These are phyloP conservation scores for Hypocryptadius cinnamomeus DNA, from an alignment of 2,113 vertebrate genomes.

Conservation along the genomic window DNA sequence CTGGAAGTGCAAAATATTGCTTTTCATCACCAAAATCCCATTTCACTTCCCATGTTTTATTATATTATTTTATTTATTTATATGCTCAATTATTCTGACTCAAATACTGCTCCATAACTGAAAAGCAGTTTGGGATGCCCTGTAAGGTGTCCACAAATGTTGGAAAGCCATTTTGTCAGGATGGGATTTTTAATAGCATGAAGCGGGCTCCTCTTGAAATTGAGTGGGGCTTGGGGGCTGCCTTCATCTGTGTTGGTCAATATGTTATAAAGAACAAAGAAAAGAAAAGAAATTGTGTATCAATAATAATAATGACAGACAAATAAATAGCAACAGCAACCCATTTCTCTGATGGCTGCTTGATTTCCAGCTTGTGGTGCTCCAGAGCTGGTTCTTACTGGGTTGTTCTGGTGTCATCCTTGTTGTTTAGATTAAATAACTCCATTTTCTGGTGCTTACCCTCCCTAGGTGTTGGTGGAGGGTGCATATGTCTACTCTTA, in stretches of 20 bases:
- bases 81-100: constrained; percentile 61
- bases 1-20: constrained; percentile 53
- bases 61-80: constrained; percentile 68
- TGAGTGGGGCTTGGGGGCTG: neutral
- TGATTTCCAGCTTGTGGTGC: neutral
- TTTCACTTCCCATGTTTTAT: constrained; percentile 52
- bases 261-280: neutral
- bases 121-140: constrained; percentile 51
- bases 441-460: neutral
- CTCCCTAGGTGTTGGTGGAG: neutral
- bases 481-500: neutral
- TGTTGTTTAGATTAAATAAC: neutral
- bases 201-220: neutral
- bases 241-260: neutral
- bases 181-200: neutral
- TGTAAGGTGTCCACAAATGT: constrained; percentile 9
- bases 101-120: constrained; percentile 40
- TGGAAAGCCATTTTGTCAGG: neutral
- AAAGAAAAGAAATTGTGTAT: neutral
- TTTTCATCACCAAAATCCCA: constrained; percentile 60
- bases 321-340: neutral
- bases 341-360: neutral
- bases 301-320: neutral
- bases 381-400: neutral
- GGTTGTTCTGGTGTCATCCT: neutral